A percentile compares a stretch with the other conserved stretches of the same genome.
These are phyloP conservation scores for Scaptodrosophila latifasciaeformis DNA, from an alignment of 2,888 invertebrate species.

Conservation along the genomic window DNA sequence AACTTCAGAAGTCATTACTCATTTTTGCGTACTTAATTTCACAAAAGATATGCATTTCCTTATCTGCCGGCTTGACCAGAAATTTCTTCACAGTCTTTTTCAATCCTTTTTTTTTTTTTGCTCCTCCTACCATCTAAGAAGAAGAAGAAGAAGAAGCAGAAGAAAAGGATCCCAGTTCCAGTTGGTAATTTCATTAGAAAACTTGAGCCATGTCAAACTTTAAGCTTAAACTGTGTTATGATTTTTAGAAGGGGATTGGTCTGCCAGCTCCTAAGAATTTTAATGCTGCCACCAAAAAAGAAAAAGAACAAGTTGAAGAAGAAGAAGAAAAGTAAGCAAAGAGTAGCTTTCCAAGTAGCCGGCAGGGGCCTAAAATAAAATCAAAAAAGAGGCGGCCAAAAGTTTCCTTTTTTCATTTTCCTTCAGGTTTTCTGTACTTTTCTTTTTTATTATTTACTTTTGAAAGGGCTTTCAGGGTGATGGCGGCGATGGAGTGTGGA, in stretches of 20 bases:
- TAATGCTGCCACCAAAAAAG: constrained; percentile 58
- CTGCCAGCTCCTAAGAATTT: constrained; percentile 47
- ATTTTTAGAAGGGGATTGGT: too few relatives aligned
- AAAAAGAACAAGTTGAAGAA: too few relatives aligned
- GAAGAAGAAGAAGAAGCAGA: constrained; percentile 28
- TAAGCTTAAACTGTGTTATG: constrained; percentile 51
- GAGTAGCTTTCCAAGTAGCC: constrained; percentile 12
- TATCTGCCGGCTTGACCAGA: constrained; percentile 30
- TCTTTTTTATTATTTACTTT: too few relatives aligned
- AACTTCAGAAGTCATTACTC: constrained; percentile 68
- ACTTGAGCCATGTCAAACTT: constrained; percentile 68
- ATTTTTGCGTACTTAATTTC: constrained; percentile 66
- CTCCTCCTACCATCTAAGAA: constrained; percentile 45
- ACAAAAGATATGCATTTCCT: constrained; percentile 52
- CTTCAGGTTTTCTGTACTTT: too few relatives aligned
- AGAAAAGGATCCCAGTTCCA: constrained; percentile 32
- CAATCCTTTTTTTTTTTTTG: constrained; percentile 24
- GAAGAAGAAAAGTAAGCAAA: background rate
- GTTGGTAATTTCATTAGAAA: constrained; percentile 69
- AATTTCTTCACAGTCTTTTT: constrained; percentile 5
- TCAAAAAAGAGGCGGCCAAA: too few relatives aligned
- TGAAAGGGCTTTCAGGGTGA: too few relatives aligned
- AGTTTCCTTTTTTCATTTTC: constrained; percentile 40
- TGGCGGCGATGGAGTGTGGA: too few relatives aligned
- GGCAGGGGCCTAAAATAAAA: constrained; percentile 38